A percentile compares a stretch with the other conserved stretches of the same genome.
phyloP scores from a whole-genome alignment of 2,888 invertebrate species.

The Barypeithes pellucidus region DNA sequence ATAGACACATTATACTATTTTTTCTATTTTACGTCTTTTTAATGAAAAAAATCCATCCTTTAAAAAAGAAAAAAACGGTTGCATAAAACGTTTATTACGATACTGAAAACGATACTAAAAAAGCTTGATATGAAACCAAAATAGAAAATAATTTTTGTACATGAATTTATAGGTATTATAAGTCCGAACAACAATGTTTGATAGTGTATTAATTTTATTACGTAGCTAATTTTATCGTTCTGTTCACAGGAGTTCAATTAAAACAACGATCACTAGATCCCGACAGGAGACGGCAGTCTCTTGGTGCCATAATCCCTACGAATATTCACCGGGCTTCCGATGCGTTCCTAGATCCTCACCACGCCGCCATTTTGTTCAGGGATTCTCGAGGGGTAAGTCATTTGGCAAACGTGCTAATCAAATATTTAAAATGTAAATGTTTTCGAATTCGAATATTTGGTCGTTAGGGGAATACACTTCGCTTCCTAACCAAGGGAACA shows the following conservation, averaged over 20 bases:
- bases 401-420: not conserved
- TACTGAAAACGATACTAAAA: too few species aligned
- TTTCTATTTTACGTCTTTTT: too few species aligned
- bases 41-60: too few species aligned
- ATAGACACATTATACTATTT: too few species aligned
- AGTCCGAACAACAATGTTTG: not conserved
- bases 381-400: slow-evolving; percentile 93
- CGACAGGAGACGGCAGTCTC: slow-evolving; percentile 84
- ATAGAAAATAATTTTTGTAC: too few species aligned
- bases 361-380: slow-evolving; percentile 92
- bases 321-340: slow-evolving; percentile 80
- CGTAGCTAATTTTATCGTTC: slow-evolving; percentile 52
- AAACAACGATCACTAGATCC: slow-evolving; percentile 85
- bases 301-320: slow-evolving; percentile 77
- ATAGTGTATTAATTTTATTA: not conserved
- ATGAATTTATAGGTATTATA: not conserved
- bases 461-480: too few species aligned
- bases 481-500: too few species aligned
- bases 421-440: too few species aligned
- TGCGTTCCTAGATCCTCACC: slow-evolving; percentile 88
- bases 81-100: too few species aligned
- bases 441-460: too few species aligned
- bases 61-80: too few species aligned
- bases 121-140: too few species aligned
- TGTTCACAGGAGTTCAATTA: slow-evolving; percentile 80